phyloP scores from a whole-genome alignment of 2,113 vertebrate species.

The Phasianus colchicus region DNA sequence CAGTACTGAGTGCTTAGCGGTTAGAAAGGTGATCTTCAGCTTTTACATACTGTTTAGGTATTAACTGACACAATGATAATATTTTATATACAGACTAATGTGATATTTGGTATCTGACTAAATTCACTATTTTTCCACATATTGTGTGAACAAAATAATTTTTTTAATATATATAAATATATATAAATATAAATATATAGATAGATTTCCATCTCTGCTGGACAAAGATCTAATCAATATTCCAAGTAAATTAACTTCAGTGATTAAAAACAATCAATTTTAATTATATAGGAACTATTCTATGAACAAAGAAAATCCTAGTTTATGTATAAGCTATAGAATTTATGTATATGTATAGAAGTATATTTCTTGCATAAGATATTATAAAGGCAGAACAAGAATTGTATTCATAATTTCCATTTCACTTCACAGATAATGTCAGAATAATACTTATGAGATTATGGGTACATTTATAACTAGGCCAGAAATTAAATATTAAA shows the following conservation, averaged over 20 bases:
- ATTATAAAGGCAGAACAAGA: background rate
- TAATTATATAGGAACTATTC: background rate
- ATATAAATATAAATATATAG: background rate
- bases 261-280: background rate
- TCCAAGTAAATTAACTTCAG: background rate
- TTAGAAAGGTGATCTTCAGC: background rate
- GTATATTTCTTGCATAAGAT: background rate
- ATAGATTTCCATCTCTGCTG: background rate
- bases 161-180: background rate
- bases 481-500: background rate
- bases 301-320: background rate
- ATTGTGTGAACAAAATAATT: background rate
- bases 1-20: background rate
- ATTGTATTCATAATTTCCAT: background rate
- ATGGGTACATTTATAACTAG: background rate
- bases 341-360: background rate
- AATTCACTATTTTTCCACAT: background rate
- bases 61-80: background rate
- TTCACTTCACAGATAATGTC: background rate
- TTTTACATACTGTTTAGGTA: background rate
- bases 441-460: conserved; percentile 25
- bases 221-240: background rate
- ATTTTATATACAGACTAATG: background rate
- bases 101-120: background rate
- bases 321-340: background rate